phyloP scores from a whole-genome alignment of 2,113 vertebrate species.

The Callorhinus ursinus region DNA sequence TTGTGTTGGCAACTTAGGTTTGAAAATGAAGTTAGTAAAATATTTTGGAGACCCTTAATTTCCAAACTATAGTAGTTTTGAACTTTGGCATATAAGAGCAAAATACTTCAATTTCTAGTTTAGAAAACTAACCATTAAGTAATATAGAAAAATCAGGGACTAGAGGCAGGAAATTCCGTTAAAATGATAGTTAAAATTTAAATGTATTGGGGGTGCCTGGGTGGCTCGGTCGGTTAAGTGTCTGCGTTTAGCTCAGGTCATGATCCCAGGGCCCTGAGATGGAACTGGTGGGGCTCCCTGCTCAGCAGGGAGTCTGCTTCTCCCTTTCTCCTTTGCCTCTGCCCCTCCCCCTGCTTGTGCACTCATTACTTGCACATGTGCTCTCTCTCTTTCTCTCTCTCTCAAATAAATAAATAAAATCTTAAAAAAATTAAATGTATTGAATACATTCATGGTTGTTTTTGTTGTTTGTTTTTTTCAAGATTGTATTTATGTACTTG shows the following conservation, averaged over 20 bases:
- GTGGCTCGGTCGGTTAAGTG: background rate
- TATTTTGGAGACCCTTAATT: background rate
- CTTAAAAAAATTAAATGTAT: background rate
- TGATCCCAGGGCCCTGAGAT: background rate
- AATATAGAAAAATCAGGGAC: background rate
- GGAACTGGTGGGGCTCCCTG: rapidly evolving
- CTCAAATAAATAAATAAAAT: background rate
- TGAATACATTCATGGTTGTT: background rate
- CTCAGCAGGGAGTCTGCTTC: background rate
- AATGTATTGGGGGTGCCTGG: background rate
- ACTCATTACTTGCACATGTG: background rate
- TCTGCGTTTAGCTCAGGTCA: too few relatives aligned
- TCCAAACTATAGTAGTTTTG: background rate
- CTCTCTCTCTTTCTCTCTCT: background rate
- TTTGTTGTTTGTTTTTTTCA: too few relatives aligned
- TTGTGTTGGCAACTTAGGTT: background rate
- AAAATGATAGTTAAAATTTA: background rate
- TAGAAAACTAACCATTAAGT: background rate
- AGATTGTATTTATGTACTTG: too few relatives aligned
- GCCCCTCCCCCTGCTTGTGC: background rate
- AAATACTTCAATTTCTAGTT: background rate
- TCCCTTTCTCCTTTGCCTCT: background rate
- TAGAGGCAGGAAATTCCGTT: background rate
- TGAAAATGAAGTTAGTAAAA: background rate
- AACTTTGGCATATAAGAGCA: background rate